phyloP scores from a whole-genome alignment of 1,140 invertebrate genomes.

The Drosophila mayri region DNA sequence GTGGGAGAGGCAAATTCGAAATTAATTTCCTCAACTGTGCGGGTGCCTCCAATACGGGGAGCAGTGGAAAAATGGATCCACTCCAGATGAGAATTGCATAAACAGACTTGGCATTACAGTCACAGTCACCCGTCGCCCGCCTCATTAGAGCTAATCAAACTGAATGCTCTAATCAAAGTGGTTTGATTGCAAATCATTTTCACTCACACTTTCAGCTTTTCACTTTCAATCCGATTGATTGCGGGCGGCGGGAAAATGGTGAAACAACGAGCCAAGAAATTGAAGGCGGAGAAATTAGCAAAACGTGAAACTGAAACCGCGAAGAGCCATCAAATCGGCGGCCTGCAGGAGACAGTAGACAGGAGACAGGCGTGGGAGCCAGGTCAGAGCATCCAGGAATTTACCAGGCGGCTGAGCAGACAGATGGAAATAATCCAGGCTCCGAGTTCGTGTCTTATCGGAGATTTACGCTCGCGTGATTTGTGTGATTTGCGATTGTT shows the following conservation, averaged over 20 bases:
- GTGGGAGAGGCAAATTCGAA: slow-evolving; percentile 43
- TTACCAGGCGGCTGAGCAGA: slow-evolving; percentile 12
- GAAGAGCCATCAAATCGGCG: slow-evolving; percentile 26
- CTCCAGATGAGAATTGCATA: slow-evolving; percentile 44
- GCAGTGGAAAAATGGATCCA: not conserved
- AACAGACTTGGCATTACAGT: slow-evolving; percentile 17
- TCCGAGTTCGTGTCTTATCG: slow-evolving; percentile 36
- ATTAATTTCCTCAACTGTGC: slow-evolving; percentile 56
- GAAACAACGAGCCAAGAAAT: slow-evolving; percentile 53
- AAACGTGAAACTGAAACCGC: slow-evolving; percentile 70
- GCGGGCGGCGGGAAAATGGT: slow-evolving; percentile 37
- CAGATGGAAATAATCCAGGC: slow-evolving; percentile 2
- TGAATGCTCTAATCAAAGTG: slow-evolving; percentile 73
- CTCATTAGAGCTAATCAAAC: slow-evolving; percentile 72
- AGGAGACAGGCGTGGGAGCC: slow-evolving; percentile 63
- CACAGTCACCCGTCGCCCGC: slow-evolving; percentile 13
- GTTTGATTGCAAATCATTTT: slow-evolving; percentile 72
- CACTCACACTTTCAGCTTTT: slow-evolving; percentile 78
- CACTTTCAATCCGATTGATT: slow-evolving; percentile 76
- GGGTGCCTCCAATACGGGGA: slow-evolving; percentile 12
- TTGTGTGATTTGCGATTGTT: slow-evolving; percentile 47
- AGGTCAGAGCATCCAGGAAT: slow-evolving; percentile 1
- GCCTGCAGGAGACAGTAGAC: slow-evolving; percentile 11
- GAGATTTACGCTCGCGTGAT: slow-evolving; percentile 53
- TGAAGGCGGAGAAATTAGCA: slow-evolving; percentile 63